These are phyloP conservation scores for Corbicula japonica DNA, from an alignment of 2,888 invertebrate species.

Conservation along the genomic window DNA sequence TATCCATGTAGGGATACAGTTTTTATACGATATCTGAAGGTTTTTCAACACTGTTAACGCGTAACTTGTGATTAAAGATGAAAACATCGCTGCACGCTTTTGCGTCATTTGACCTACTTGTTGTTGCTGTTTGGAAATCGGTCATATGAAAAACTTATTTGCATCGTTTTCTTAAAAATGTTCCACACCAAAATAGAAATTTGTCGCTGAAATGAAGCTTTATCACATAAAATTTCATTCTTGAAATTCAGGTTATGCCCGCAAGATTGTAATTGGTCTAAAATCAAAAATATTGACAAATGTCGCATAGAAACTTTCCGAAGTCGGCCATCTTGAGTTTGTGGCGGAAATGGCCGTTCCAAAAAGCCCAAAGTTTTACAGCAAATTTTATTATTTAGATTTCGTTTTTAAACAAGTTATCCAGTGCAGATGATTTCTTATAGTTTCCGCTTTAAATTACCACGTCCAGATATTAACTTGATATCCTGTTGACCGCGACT, in stretches of 20 bases:
- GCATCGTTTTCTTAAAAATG: too few species aligned
- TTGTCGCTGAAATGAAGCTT: too few species aligned
- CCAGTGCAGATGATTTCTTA: slow-evolving; percentile 32
- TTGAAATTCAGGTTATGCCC: too few species aligned
- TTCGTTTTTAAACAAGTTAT: slow-evolving; percentile 1
- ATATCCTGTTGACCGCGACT: slow-evolving; percentile 26
- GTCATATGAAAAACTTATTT: slow-evolving; percentile 32
- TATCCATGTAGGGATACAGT: too few species aligned
- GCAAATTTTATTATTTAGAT: slow-evolving; percentile 10
- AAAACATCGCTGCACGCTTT: slow-evolving; percentile 53
- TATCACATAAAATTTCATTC: too few species aligned
- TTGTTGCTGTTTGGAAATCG: slow-evolving; percentile 1
- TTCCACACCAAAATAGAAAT: too few species aligned
- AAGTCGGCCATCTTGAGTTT: slow-evolving; percentile 57
- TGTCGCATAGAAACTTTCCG: slow-evolving; percentile 19
- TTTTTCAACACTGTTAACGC: background rate
- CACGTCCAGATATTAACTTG: slow-evolving; percentile 11
- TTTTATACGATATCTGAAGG: background rate
- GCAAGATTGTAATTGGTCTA: too few species aligned
- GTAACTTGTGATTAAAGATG: background rate
- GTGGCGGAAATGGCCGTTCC: slow-evolving; percentile 22
- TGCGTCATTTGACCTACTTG: slow-evolving; percentile 72
- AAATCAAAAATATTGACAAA: background rate
- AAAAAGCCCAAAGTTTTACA: slow-evolving; percentile 28
- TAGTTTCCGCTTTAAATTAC: slow-evolving; percentile 46